Conservation (phyloP, 2,113 vertebrate species). For the Eubucco bourcierii region DNA sequence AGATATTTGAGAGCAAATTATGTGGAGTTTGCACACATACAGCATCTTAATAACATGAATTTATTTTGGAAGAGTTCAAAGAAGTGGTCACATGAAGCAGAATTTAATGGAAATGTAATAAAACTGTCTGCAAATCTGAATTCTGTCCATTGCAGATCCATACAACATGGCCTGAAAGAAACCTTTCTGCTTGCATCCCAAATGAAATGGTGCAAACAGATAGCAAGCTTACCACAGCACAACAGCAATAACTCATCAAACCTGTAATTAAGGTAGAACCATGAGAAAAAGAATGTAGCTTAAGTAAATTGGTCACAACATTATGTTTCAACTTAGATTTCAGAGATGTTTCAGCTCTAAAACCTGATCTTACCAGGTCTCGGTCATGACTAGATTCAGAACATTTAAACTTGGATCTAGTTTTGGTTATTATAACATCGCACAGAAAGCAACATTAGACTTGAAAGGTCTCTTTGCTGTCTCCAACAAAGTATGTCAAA, state of each 20-base stretch:
- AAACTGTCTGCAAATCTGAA: neutral
- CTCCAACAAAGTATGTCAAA: neutral
- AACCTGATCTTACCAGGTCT: neutral
- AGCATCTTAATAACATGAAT: neutral
- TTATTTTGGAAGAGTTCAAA: neutral
- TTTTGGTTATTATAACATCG: neutral
- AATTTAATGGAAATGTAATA: neutral
- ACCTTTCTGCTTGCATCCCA: neutral
- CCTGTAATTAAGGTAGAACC: neutral
- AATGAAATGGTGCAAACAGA: neutral
- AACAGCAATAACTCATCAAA: neutral
- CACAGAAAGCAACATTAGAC: neutral
- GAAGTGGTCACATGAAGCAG: neutral
- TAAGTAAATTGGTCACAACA: neutral
- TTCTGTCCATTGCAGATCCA: neutral
- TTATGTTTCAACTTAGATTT: neutral
- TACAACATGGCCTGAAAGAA: neutral
- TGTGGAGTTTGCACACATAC: neutral
- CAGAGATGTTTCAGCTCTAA: neutral
- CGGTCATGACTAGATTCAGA: neutral
- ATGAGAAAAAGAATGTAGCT: neutral
- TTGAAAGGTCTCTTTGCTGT: neutral
- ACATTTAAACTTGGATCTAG: neutral
- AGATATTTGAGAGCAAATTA: neutral
- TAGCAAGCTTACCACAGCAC: neutral